Evolutionary conservation across 37 sponge, comb jelly and placozoan genomes (phyloP).

Genomic region (Cliona cf. orientalis): DNA sequence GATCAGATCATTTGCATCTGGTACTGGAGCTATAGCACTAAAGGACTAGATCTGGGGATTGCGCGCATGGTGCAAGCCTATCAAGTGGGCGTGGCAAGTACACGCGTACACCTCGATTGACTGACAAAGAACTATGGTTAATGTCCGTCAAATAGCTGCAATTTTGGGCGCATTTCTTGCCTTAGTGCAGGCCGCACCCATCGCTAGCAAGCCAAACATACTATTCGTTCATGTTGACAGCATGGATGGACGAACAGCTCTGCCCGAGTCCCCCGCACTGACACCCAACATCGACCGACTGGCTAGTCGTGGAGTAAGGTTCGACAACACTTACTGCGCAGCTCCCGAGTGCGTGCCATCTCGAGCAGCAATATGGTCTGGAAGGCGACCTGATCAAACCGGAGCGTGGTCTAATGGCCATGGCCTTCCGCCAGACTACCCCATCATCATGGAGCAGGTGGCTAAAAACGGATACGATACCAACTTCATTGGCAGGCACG

Average conservation of each 20-base stretch:
- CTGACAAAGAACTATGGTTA: too few species aligned
- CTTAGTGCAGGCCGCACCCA: too few species aligned
- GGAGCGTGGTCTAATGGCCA: conserved; percentile 32
- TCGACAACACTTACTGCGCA: conserved; percentile 38
- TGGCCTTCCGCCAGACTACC: conserved; percentile 2
- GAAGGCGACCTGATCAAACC: conserved; percentile 7
- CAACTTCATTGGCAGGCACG: conserved; percentile 5
- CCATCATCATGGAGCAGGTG: conserved; percentile 11
- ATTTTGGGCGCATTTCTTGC: background rate
- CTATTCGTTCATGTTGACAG: conserved; percentile 27
- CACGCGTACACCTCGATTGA: too few species aligned
- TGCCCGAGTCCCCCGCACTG: conserved; percentile 8
- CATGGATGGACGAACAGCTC: conserved; percentile 28
- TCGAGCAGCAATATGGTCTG: conserved; percentile 14
- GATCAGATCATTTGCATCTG: conserved; percentile 39
- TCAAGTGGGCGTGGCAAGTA: too few species aligned
- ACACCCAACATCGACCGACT: conserved; percentile 20
- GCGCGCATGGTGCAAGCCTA: too few species aligned
- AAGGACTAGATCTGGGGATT: too few species aligned
- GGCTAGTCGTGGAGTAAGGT: conserved; percentile 17
- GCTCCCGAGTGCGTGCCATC: conserved; percentile 28
- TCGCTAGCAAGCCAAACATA: conserved; percentile 1
- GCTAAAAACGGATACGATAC: conserved; percentile 5
- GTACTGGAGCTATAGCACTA: conserved; percentile 45
- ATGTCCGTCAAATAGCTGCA: too few species aligned